phyloP scores from a whole-genome alignment of 2,797 vertebrate genomes.

The Pseudomugil tenellus region DNA sequence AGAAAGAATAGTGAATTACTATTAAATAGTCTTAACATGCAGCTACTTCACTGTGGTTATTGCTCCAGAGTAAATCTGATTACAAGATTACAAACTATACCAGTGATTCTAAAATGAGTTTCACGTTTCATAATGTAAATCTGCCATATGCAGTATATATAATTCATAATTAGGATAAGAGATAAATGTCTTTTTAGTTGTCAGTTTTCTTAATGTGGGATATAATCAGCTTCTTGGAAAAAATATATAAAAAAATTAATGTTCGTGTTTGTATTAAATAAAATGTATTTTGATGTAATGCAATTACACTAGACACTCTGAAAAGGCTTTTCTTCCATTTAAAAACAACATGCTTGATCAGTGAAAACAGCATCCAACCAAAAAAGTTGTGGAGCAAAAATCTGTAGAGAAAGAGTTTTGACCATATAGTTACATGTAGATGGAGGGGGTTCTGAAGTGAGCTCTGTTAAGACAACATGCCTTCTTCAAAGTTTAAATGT shows the following conservation, averaged over 20 bases:
- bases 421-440: too few relatives aligned
- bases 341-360: background rate
- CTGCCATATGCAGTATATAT: background rate
- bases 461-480: background rate
- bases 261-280: background rate
- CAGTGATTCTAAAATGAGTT: background rate
- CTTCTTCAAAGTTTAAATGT: background rate
- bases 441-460: background rate
- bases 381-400: background rate
- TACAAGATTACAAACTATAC: background rate
- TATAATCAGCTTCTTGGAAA: background rate
- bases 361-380: background rate
- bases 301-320: too few relatives aligned
- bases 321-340: background rate
- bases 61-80: background rate
- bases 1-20: too few relatives aligned
- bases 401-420: background rate
- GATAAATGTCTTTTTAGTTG: background rate
- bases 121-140: background rate
- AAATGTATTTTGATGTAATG: background rate
- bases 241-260: background rate
- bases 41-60: background rate
- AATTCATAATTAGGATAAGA: background rate
- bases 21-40: background rate
- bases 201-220: background rate